Evolutionary conservation across 1,140 invertebrate genomes (phyloP), one percentile per base, ranked within the genome.

Genomic region (Drosophila rhopaloa): DNA sequence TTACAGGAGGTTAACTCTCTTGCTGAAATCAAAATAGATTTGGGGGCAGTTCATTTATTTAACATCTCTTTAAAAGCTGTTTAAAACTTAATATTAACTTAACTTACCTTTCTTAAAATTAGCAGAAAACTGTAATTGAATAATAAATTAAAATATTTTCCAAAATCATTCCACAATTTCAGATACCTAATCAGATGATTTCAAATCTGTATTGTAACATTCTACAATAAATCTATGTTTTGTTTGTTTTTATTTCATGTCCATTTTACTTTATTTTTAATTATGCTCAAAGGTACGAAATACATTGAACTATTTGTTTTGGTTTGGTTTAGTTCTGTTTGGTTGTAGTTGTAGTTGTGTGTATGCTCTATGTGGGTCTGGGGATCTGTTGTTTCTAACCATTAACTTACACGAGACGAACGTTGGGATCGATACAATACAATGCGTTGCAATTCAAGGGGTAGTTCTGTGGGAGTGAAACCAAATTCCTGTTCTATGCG

Each of bases 261-360:
- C 68, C 46, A 62, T 44, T 76, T 66, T 68, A 54, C 41, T 60
- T 76, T 56, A 47, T 43, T 78, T 71, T 78, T 62, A 62, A 62
- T 76, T 59, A 62, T 78, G 66, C 66, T 78, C 76, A 70, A 78
- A 78, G 76, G 76, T 78, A 78, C 76, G 76, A 78, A 71, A 78
- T 78, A 78, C 76, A 78, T 70, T 78, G 65, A 78, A 78, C 76
- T 78, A 60, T 71, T 78, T 47, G 65, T 60, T 76, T 76, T 66
- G 29, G 19, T 55, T 58, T 57, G 16, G 16, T 40, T 72, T 38
- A 38, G 43, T 51, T 27, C 37, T 9, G 14, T 62, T 51, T 24
- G 60, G 46, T 55, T 56, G 60, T 43, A 62, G 46, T 55, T 56
- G 60, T 43, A 62, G 54, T 40, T 47, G n/a, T 53, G 41, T 51